Evolutionary conservation across 1,140 invertebrate genomes (phyloP).

Genomic region (Tetragonula clypearis): DNA sequence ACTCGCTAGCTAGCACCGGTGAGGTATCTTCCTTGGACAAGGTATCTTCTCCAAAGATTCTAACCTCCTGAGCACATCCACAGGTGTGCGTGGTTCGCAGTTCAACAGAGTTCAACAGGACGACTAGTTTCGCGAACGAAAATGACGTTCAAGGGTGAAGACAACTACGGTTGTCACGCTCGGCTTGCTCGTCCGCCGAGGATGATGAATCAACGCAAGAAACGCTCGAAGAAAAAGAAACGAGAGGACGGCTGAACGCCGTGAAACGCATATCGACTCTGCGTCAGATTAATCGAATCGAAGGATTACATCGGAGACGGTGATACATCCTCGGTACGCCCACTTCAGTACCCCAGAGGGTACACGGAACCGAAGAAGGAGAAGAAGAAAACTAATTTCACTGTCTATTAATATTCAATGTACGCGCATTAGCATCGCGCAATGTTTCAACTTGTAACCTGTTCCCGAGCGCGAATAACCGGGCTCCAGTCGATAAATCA

Average conservation of each 20-base stretch:
- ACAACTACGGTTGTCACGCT: neutral
- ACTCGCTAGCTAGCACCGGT: constrained; percentile 14
- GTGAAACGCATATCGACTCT: neutral
- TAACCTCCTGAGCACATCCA: neutral
- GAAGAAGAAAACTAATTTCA: constrained; percentile 15
- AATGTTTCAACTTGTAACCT: constrained; percentile 48
- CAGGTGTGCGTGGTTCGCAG: neutral
- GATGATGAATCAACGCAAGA: neutral
- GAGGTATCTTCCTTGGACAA: constrained; percentile 20
- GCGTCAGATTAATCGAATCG: constrained; percentile 13
- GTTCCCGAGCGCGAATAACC: constrained; percentile 26
- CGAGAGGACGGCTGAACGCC: neutral
- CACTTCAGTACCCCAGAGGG: neutral
- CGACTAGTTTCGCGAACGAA: neutral
- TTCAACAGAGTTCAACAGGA: neutral
- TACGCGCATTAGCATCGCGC: constrained; percentile 41
- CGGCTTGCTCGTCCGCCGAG: too few species aligned
- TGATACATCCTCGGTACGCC: neutral
- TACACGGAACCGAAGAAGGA: neutral
- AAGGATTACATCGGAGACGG: neutral
- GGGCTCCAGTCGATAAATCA: constrained; percentile 38
- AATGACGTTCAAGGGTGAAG: neutral
- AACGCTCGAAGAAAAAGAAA: neutral
- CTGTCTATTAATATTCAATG: constrained; percentile 50
- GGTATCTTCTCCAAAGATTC: neutral